Conservation (phyloP, 1,140 invertebrate genomes). For the Apis dorsata region DNA sequence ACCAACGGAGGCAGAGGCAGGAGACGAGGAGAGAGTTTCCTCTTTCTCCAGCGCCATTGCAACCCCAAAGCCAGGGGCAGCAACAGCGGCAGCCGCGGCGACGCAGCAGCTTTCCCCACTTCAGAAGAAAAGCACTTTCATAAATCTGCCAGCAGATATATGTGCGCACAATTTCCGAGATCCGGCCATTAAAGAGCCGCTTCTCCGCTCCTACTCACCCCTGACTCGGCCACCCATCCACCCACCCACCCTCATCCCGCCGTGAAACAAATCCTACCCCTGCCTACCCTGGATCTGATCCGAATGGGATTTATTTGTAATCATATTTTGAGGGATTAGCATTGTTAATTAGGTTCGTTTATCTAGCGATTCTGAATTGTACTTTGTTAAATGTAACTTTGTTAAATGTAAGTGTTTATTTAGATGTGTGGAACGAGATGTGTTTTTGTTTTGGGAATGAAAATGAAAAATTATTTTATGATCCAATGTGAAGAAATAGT, state of each 20-base stretch:
- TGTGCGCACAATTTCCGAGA: slow-evolving; percentile 93
- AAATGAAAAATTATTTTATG: no score
- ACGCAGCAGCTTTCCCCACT: slow-evolving; percentile 79
- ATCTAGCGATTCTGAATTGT: no score
- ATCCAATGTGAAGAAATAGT: no score
- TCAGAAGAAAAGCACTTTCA: slow-evolving; percentile 87
- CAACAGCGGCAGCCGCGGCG: slow-evolving; percentile 62
- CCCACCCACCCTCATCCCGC: slow-evolving; percentile 44
- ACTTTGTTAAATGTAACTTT: no score
- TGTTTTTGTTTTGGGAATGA: no score
- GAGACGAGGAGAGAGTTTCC: slow-evolving; percentile 33
- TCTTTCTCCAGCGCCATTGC: slow-evolving; percentile 51
- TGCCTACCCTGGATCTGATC: slow-evolving; percentile 72
- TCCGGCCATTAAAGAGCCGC: slow-evolving; percentile 88
- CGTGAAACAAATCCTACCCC: slow-evolving; percentile 60
- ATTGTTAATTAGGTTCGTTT: not conserved
- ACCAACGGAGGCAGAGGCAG: slow-evolving; percentile 49
- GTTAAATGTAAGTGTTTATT: no score
- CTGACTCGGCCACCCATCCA: slow-evolving; percentile 28
- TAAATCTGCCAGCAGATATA: slow-evolving; percentile 92
- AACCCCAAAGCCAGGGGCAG: slow-evolving; percentile 57
- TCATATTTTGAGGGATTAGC: slow-evolving; percentile 4
- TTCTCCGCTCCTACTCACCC: slow-evolving; percentile 69
- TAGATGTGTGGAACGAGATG: no score
- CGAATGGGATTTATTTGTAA: slow-evolving; percentile 38